A percentile compares a stretch with the other conserved stretches of the same genome.
These are phyloP conservation scores for Drosophila robusta DNA, from an alignment of 2,888 invertebrate species.

Conservation along the genomic window DNA sequence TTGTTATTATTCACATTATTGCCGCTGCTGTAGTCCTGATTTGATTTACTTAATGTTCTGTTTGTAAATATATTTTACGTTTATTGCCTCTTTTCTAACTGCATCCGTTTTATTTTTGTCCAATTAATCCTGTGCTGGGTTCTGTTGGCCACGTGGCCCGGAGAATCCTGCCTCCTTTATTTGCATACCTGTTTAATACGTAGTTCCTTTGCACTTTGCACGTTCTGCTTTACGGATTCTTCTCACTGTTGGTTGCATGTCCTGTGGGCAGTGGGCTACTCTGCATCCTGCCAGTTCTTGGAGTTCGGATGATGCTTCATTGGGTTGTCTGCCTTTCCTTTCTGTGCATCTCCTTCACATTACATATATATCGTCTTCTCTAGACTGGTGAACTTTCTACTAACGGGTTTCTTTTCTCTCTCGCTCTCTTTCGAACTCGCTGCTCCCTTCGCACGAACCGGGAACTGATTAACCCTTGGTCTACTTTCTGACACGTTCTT, in stretches of 20 bases:
- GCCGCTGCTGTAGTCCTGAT: slow-evolving; percentile 32
- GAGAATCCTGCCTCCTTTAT: not conserved
- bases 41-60: slow-evolving; percentile 48
- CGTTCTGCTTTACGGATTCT: not conserved
- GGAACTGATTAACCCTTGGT: slow-evolving; percentile 33
- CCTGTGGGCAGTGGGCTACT: not conserved
- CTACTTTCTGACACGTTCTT: slow-evolving; percentile 30
- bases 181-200: not conserved
- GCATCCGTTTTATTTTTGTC: slow-evolving; percentile 54
- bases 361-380: not conserved
- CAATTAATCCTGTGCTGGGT: slow-evolving; percentile 28
- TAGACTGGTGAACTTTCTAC: slow-evolving; percentile 13
- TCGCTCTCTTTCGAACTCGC: slow-evolving; percentile 12
- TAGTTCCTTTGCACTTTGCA: slow-evolving; percentile 15
- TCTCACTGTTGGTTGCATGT: not conserved
- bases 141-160: slow-evolving; percentile 4
- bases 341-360: not conserved
- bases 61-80: slow-evolving; percentile 56
- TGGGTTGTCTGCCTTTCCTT: not conserved
- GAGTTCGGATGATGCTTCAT: no score
- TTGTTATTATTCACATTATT: slow-evolving; percentile 32
- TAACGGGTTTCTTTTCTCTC: slow-evolving; percentile 55
- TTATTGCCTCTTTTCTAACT: slow-evolving; percentile 36
- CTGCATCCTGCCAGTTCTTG: no score
- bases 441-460: slow-evolving; percentile 29